Conservation (phyloP, 2,113 vertebrate species). For the Oenanthe melanoleuca region DNA sequence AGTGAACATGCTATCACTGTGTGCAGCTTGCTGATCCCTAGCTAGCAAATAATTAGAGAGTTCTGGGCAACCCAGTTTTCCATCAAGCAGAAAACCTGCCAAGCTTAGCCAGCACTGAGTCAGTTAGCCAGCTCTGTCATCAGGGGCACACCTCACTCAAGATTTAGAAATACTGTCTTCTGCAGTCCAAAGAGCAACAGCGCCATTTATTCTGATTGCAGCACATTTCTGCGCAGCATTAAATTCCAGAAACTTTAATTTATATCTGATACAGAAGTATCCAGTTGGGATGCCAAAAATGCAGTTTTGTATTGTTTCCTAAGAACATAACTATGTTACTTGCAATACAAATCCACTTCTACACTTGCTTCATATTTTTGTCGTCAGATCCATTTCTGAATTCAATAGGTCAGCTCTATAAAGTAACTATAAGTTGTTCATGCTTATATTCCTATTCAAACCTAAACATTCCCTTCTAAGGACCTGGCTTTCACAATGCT, state of each 20-base stretch:
- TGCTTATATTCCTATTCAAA: neutral
- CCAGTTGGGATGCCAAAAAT: neutral
- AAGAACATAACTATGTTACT: neutral
- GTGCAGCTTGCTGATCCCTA: neutral
- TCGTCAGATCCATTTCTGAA: neutral
- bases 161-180: neutral
- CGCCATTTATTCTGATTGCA: neutral
- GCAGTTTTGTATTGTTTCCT: neutral
- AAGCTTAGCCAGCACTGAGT: neutral
- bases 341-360: neutral
- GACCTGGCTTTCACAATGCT: neutral
- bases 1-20: accelerated
- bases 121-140: neutral
- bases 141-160: neutral
- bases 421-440: neutral
- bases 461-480: neutral
- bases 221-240: neutral
- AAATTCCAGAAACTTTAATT: neutral
- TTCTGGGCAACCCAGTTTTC: neutral
- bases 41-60: neutral
- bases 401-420: neutral
- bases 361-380: neutral
- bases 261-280: neutral
- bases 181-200: neutral
- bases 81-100: neutral